These are phyloP conservation scores for Oreotrochilus melanogaster DNA, from an alignment of 2,113 vertebrate genomes.

Conservation along the genomic window DNA sequence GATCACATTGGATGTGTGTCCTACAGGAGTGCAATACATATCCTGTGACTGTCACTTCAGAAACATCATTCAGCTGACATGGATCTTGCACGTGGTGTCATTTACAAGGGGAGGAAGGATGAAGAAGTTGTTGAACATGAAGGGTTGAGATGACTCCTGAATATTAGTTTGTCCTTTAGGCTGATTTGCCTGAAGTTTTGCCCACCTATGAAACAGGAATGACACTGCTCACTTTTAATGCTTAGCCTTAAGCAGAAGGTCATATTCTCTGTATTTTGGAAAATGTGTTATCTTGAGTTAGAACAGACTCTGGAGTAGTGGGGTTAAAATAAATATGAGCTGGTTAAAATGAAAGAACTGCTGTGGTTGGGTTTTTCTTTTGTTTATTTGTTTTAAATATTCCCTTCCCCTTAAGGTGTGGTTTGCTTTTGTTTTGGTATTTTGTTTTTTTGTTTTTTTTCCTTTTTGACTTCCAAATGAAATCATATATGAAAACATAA, in stretches of 20 bases:
- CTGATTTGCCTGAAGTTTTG: not conserved
- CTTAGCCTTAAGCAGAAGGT: not conserved
- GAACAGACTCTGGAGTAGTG: not conserved
- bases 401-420: not conserved
- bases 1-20: not conserved
- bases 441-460: not conserved
- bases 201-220: not conserved
- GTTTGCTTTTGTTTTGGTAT: no score
- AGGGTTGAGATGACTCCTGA: not conserved
- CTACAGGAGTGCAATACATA: not conserved
- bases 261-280: not conserved
- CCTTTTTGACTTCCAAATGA: not conserved
- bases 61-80: not conserved
- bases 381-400: not conserved
- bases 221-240: not conserved
- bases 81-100: not conserved
- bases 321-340: not conserved
- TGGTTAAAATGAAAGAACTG: not conserved
- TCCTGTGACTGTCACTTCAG: not conserved
- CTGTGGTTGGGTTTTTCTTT: not conserved
- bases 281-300: not conserved
- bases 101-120: not conserved
- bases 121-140: not conserved
- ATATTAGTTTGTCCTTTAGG: not conserved
- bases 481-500: not conserved